These are phyloP conservation scores for Odontomyia ornata DNA, from an alignment of 2,888 invertebrate genomes.

Conservation along the genomic window DNA sequence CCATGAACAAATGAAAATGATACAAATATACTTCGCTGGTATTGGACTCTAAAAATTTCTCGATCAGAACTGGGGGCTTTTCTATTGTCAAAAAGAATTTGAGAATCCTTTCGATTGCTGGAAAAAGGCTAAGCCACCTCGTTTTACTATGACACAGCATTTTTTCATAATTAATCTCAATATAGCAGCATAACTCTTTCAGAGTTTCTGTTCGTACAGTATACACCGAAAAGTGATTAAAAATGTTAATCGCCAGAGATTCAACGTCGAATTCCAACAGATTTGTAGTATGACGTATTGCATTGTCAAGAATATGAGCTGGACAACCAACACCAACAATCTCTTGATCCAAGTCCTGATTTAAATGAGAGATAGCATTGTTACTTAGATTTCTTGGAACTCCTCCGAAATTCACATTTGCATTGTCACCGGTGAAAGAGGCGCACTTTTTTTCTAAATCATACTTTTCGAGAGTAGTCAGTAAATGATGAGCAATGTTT, in stretches of 20 bases:
- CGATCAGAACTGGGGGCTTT: background rate
- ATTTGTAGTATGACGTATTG: too few relatives aligned
- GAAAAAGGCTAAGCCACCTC: background rate
- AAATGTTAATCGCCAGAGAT: too few relatives aligned
- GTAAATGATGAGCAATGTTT: background rate
- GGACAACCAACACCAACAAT: constrained; percentile 10
- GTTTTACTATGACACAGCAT: background rate
- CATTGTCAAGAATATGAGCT: background rate
- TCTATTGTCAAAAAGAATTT: constrained; percentile 5
- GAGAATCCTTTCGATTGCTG: background rate
- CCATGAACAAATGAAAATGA: background rate
- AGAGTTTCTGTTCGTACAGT: constrained; percentile 3
- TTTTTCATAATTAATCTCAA: background rate
- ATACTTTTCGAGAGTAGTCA: background rate
- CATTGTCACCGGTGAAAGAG: constrained; percentile 4
- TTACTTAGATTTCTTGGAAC: background rate
- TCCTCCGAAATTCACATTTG: constrained; percentile 6
- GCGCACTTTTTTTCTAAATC: background rate
- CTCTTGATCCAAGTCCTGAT: background rate
- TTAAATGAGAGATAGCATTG: constrained; percentile 9
- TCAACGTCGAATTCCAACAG: too few relatives aligned
- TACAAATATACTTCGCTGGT: constrained; percentile 9
- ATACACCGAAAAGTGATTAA: constrained; percentile 4
- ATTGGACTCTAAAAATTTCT: background rate
- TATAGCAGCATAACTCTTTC: background rate